Evolutionary conservation across 2,113 vertebrate species (phyloP).

Genomic region (Sebastes schlegelii): DNA sequence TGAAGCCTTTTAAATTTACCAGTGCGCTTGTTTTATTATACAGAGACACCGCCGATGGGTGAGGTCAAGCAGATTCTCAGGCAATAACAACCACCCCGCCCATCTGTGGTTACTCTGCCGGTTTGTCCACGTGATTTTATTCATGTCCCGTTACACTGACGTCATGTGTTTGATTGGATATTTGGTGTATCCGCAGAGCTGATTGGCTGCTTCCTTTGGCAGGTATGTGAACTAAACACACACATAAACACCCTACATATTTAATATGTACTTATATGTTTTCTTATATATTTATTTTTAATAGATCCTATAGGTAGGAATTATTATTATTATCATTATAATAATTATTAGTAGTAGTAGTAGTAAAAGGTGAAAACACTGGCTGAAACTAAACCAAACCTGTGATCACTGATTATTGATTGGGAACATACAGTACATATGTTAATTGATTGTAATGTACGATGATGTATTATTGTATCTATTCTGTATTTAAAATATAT

Average conservation of each 20-base stretch:
- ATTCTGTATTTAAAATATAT: too few relatives aligned
- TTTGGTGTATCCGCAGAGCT: neutral
- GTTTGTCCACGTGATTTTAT: rapidly evolving
- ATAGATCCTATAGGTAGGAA: too few relatives aligned
- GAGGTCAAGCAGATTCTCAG: neutral
- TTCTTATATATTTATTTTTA: too few relatives aligned
- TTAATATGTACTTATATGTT: too few relatives aligned
- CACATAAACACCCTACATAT: conserved; percentile 16
- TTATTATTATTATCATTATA: too few relatives aligned
- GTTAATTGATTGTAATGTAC: too few relatives aligned
- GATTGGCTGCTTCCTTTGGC: conserved; percentile 53
- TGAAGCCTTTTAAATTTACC: conserved; percentile 35
- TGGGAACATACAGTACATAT: too few relatives aligned
- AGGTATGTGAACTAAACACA: neutral
- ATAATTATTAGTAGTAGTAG: too few relatives aligned
- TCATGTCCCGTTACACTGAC: conserved; percentile 1
- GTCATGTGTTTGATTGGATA: conserved; percentile 15
- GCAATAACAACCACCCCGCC: neutral
- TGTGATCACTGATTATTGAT: too few relatives aligned
- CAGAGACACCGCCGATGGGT: neutral
- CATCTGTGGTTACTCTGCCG: neutral
- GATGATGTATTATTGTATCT: too few relatives aligned
- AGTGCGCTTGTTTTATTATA: conserved; percentile 27
- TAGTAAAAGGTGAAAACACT: too few relatives aligned
- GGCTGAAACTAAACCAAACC: too few relatives aligned